Evolutionary conservation across 2,113 vertebrate species (phyloP).

Genomic region (Gnathonemus longibarbis): DNA sequence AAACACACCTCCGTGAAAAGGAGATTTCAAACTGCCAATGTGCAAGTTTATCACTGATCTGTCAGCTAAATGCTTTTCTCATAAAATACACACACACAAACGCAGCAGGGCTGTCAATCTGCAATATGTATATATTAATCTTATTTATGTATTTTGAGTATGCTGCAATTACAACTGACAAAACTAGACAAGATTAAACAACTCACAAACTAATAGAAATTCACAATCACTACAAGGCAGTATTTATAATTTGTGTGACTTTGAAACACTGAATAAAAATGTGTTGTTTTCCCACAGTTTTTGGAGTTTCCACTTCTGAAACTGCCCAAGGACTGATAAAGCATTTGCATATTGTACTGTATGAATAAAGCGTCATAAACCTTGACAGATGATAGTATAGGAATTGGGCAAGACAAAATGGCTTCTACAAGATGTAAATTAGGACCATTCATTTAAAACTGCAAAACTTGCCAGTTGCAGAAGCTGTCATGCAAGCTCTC

Average conservation of each 20-base stretch:
- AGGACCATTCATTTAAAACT: background rate
- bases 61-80: background rate
- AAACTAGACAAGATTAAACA: background rate
- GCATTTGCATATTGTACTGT: background rate
- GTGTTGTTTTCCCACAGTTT: background rate
- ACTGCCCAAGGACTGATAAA: background rate
- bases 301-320: background rate
- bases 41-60: background rate
- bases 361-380: background rate
- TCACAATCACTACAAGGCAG: too few relatives aligned
- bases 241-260: background rate
- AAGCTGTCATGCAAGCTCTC: background rate
- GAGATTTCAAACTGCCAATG: background rate
- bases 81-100: background rate
- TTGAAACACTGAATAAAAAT: background rate
- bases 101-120: background rate
- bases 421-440: background rate
- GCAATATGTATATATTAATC: background rate
- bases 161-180: background rate
- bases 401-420: background rate
- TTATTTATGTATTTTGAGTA: background rate
- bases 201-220: too few relatives aligned
- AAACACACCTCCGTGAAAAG: background rate
- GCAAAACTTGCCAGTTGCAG: background rate
- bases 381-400: background rate